These are phyloP conservation scores for Parnassius glacialis DNA, from an alignment of 2,888 invertebrate genomes.

Conservation along the genomic window DNA sequence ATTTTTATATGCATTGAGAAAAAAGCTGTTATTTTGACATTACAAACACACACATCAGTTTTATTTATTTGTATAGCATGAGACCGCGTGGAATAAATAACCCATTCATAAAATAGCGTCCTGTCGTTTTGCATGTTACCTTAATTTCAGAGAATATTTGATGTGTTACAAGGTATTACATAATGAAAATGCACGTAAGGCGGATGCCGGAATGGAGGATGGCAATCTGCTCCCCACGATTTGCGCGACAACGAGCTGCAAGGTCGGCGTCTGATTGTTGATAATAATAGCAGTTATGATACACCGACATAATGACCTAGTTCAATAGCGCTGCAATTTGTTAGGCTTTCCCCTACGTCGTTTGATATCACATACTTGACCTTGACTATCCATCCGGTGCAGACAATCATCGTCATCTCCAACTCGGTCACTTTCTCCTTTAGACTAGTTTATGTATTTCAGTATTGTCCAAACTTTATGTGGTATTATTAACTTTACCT, in stretches of 20 bases:
- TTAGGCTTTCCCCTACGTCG: conserved; percentile 1
- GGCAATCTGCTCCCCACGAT: conserved; percentile 76
- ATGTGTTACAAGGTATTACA: conserved; percentile 46
- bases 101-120: conserved; percentile 10
- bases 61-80: neutral
- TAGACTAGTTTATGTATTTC: neutral
- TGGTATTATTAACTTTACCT: neutral
- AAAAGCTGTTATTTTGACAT: too few species aligned
- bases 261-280: conserved; percentile 76
- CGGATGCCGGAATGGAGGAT: conserved; percentile 74
- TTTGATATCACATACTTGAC: conserved; percentile 1
- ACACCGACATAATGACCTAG: conserved; percentile 64
- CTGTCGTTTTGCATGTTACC: conserved; percentile 5
- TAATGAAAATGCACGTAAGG: conserved; percentile 70
- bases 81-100: conserved; percentile 18
- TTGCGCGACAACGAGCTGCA: conserved; percentile 73
- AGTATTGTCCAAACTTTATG: neutral
- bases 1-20: too few species aligned
- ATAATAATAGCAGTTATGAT: conserved; percentile 70
- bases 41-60: too few species aligned
- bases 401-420: neutral
- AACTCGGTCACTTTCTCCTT: neutral
- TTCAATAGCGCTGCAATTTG: conserved; percentile 44
- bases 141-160: conserved; percentile 32
- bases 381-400: neutral